These are phyloP conservation scores for Zootermopsis nevadensis DNA, from an alignment of 2,888 invertebrate genomes.

Conservation along the genomic window DNA sequence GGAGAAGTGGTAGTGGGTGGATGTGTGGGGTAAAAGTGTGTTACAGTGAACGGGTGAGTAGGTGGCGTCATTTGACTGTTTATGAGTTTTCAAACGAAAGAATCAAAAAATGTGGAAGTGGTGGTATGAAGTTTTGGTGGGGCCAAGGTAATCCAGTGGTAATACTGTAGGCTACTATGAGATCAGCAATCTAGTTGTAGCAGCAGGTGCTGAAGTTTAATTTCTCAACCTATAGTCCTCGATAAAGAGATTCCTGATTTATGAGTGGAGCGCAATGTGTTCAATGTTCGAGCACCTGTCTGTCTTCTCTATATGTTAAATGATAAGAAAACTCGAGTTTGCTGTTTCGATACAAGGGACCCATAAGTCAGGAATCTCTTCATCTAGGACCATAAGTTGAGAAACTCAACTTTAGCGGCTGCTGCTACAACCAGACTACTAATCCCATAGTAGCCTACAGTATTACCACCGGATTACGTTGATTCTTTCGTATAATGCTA, in stretches of 20 bases:
- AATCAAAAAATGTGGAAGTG: not conserved
- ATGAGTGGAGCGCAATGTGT: no score
- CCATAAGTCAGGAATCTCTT: no score
- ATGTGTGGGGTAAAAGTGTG: not conserved
- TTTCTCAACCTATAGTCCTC: not conserved
- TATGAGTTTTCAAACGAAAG: not conserved
- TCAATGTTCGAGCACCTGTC: no score
- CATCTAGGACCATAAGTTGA: no score
- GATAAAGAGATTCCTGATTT: not conserved
- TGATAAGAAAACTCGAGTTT: not conserved
- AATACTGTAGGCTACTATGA: no score
- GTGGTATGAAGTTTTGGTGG: not conserved
- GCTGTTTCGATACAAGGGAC: not conserved
- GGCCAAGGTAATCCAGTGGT: constrained; percentile 16
- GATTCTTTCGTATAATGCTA: no score
- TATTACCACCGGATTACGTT: no score
- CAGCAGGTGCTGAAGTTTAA: not conserved
- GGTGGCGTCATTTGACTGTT: not conserved
- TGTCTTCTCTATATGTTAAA: no score
- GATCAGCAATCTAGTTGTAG: not conserved
- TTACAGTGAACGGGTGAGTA: not conserved
- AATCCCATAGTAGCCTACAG: no score
- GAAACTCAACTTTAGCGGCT: no score
- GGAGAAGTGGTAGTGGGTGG: not conserved
- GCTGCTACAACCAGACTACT: no score